These are phyloP conservation scores for Nansenia antarctica DNA, from an alignment of 2,113 vertebrate species.

Conservation along the genomic window DNA sequence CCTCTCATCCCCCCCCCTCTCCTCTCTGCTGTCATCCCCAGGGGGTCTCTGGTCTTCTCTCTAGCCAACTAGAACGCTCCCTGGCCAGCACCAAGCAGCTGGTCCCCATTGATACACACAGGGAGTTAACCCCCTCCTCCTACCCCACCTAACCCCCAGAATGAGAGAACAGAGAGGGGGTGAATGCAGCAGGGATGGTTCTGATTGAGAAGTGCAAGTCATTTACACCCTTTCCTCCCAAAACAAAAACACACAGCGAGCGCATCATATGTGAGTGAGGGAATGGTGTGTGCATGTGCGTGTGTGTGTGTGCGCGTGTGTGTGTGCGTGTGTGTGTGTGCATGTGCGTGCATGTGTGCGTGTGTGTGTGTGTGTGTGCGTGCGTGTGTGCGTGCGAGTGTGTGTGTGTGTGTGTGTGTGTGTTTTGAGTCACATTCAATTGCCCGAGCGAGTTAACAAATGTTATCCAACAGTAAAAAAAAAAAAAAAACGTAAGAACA, in stretches of 20 bases:
- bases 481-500: too few species aligned
- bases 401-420: not conserved
- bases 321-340: not conserved
- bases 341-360: too few species aligned
- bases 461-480: too few species aligned
- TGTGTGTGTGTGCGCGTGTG: constrained; percentile 14
- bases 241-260: constrained; percentile 56
- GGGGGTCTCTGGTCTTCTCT: constrained; percentile 46
- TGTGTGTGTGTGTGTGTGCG: too few species aligned
- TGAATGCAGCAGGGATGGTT: constrained; percentile 53
- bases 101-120: constrained; percentile 60
- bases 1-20: not conserved
- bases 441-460: too few species aligned
- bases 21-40: not conserved
- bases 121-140: constrained; percentile 20
- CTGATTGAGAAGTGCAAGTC: constrained; percentile 66
- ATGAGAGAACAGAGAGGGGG: constrained; percentile 2
- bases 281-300: not conserved
- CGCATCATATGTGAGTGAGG: constrained; percentile 32
- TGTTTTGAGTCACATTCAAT: too few species aligned
- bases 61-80: constrained; percentile 55
- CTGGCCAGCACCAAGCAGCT: constrained; percentile 66
- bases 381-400: too few species aligned
- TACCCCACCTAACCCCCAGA: not conserved
- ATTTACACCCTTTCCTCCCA: constrained; percentile 63